Base-by-base conservation (phyloP, 2,113 vertebrate genomes). In the Carassius carassius region DNA sequence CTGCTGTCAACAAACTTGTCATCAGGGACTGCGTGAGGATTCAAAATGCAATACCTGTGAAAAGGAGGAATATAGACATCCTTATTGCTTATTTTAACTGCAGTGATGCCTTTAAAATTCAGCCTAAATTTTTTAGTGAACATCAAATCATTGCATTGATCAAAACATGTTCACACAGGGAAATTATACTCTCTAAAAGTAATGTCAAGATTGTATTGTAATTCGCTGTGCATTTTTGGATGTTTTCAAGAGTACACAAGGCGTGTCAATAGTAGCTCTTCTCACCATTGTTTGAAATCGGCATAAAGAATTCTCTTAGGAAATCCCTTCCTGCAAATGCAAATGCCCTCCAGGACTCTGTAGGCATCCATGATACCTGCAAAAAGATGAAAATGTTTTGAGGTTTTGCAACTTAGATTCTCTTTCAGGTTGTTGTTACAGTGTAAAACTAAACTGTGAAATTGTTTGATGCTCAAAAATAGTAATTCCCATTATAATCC, bases 1-100 rank as follows among this genome's bases (percentile, higher is more conserved):
- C 96, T 96, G 92, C 97, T 97, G 90, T 99, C 97, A 91, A 99
- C 90, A 88, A 98, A 99, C 88, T 93, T 97, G 87, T 98, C 97
- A 0, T 98, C 97, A 0, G 98, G 97, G 90, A 99, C 96, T 81
- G 96, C 95, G 3, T 95, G 92, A 62, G 97, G 97, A 79, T 98
- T 97, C 90, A 99, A 93, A 90, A 98, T 98, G 65, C 96, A 97
- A 89, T 98, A 98, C 81, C 97, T 98, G 88, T 0, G 5, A 70
- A 86, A 51, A 23, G 11, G 41, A 63, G 25, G 0, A 84, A 65
- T 25, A 67, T 44, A 47, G 75, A 79, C 37, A 74, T 85, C 3
- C 82, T 74, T 13, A 54, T 35, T 67, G 51, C 65, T 58, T 65
- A 8, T 41, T 47, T 37, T 5, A 49, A 37, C 76, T 23, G n/a